Evolutionary conservation across 64 coral and sea anemone genomes (phyloP).

Genomic region (Porites lutea): DNA sequence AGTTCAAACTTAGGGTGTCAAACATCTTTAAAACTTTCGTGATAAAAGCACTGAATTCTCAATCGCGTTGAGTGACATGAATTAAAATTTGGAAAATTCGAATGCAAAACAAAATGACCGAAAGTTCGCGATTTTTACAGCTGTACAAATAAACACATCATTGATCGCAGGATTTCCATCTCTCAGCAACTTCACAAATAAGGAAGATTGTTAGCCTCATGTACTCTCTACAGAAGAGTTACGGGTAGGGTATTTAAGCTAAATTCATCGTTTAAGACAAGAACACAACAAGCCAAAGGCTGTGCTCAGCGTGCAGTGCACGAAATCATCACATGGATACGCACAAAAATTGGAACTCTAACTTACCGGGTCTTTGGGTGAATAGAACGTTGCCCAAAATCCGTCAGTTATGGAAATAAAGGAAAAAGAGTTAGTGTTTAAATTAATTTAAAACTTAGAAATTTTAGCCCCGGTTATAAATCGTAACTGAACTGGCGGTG

Average conservation of each 20-base stretch:
- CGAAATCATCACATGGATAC: background rate
- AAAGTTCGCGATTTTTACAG: background rate
- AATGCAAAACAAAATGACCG: background rate
- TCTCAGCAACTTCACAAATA: background rate
- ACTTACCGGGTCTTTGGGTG: slow-evolving; percentile 33
- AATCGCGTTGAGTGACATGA: background rate
- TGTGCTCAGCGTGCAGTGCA: background rate
- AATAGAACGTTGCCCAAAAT: slow-evolving; percentile 3
- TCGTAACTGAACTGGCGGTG: background rate
- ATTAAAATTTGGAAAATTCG: background rate
- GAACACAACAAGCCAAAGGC: background rate
- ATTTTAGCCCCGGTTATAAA: background rate
- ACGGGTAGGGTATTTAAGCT: slow-evolving; percentile 19
- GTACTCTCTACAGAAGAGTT: background rate
- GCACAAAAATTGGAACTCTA: background rate
- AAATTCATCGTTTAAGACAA: background rate
- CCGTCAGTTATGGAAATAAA: background rate
- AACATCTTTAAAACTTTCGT: no score
- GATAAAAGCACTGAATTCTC: background rate
- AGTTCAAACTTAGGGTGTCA: background rate
- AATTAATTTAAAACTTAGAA: background rate
- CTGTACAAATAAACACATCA: background rate
- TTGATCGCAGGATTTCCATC: background rate
- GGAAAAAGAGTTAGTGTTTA: background rate
- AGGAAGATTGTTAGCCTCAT: background rate